phyloP scores from a whole-genome alignment of 2,113 vertebrate genomes.

The Meles meles region DNA sequence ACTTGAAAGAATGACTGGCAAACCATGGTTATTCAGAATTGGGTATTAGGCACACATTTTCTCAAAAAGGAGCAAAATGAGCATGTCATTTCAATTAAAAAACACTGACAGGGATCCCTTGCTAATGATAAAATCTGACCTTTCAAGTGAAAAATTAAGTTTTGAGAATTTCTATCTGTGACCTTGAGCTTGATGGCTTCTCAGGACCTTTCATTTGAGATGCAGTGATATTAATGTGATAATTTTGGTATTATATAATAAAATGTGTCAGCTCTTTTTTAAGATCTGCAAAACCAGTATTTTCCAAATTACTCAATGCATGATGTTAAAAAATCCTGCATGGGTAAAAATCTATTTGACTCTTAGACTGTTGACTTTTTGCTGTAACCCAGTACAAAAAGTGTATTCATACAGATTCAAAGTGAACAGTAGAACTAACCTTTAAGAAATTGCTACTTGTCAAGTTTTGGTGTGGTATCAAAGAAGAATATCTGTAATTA shows the following conservation, averaged over 20 bases:
- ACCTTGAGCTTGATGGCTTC: not conserved
- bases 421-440: not conserved
- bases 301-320: conserved; percentile 17
- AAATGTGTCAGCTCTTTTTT: conserved; percentile 46
- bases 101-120: not conserved
- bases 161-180: conserved; percentile 27
- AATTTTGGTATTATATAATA: conserved; percentile 46
- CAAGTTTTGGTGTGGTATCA: not conserved
- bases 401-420: not conserved
- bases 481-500: not conserved
- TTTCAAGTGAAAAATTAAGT: conserved; percentile 47
- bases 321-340: conserved; percentile 9
- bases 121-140: conserved; percentile 25
- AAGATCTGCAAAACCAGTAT: conserved; percentile 26
- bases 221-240: conserved; percentile 21
- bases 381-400: not conserved
- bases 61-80: conserved; percentile 29
- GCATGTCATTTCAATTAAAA: not conserved
- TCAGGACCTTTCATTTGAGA: conserved; percentile 5
- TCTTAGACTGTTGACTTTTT: conserved; percentile 16
- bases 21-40: conserved; percentile 20
- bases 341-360: not conserved
- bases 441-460: conserved; percentile 45
- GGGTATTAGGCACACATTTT: conserved; percentile 28
- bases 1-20: conserved; percentile 37